Evolutionary conservation across 1,140 invertebrate genomes (phyloP), one percentile per base, ranked within the genome.

Genomic region (Mesaphorura yosii): DNA sequence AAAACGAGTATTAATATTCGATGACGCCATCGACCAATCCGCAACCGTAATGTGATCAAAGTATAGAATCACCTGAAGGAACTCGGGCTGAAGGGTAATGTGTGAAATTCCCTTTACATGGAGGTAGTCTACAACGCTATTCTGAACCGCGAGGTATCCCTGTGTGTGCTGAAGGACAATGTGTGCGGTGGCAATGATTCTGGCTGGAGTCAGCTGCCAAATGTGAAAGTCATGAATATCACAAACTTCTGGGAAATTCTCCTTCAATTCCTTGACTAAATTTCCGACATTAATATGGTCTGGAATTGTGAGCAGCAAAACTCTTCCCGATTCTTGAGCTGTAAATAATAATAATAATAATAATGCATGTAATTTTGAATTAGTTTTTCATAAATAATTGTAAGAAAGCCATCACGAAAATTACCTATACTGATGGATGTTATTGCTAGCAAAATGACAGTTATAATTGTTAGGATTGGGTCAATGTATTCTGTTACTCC

Each of bases 191-290:
- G 79, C 79, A 45, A 83, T 78, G 19, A 81, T 76, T 70, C 82
- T 79, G 25, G 75, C 70, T 12, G 77, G 75, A 0, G 81, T 83
- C 31, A 88, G 66, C 57, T 83, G 78, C 85, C 85, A 88, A 3
- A 88, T 77, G 58, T 88, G 85, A 15, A 88, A 73, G 67, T 88
- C 84, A 59, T 88, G 85, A 14, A 88, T 77, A 59, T 83, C 84
- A 0, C 83, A 71, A 38, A 88, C 81, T 41, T 80, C 79, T 0
- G 85, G 84, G 69, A 92, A 91, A 64, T 78, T 74, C 49, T 72
- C 68, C 0, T 80, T 65, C 12, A 87, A 64, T 57, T 81, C 57
- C 23, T 62, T 55, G 25, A 68, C 64, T 15, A 73, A 58, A 12
- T 42, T 51, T 25, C 64, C 51, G 26, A 87, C 79, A 58, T 87